These are phyloP conservation scores for Dicycla oo DNA, from an alignment of 2,888 invertebrate species.

Conservation along the genomic window DNA sequence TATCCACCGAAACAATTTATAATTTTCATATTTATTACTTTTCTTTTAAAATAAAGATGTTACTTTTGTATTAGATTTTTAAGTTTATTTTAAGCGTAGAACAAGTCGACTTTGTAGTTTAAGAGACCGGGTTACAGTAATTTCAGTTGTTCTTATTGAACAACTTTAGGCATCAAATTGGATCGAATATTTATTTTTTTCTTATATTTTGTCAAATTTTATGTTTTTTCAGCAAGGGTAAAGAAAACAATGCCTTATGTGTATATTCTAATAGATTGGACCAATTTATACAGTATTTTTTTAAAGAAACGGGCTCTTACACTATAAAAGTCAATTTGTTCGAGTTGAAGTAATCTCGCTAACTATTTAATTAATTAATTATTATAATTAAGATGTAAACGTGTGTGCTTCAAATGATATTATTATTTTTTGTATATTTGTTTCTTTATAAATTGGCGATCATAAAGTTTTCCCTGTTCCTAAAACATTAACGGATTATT, in stretches of 20 bases:
- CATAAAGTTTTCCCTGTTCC: too few species aligned
- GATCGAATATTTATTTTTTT: background rate
- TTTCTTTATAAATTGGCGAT: slow-evolving; percentile 39
- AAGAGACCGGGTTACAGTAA: background rate
- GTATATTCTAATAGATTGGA: background rate
- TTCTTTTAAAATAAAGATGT: slow-evolving; percentile 27
- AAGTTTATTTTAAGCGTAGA: slow-evolving; percentile 33
- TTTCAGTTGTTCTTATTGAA: background rate
- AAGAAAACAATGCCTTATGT: background rate
- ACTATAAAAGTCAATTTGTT: slow-evolving; percentile 26
- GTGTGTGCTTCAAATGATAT: slow-evolving; percentile 64
- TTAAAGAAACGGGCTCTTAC: background rate
- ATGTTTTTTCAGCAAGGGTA: background rate
- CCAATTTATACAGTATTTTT: background rate
- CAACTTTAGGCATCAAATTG: background rate
- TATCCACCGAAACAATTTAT: slow-evolving; percentile 55
- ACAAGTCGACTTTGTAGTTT: slow-evolving; percentile 32
- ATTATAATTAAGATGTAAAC: slow-evolving; percentile 45
- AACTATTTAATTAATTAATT: slow-evolving; percentile 50
- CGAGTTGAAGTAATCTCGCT: slow-evolving; percentile 49
- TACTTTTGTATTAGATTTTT: slow-evolving; percentile 39
- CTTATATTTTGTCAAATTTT: background rate
- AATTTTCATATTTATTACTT: slow-evolving; percentile 54
- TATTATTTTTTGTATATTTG: slow-evolving; percentile 49
- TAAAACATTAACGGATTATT: background rate